Base-by-base conservation (phyloP, 2,888 invertebrate genomes). In the Bembecia ichneumoniformis region DNA sequence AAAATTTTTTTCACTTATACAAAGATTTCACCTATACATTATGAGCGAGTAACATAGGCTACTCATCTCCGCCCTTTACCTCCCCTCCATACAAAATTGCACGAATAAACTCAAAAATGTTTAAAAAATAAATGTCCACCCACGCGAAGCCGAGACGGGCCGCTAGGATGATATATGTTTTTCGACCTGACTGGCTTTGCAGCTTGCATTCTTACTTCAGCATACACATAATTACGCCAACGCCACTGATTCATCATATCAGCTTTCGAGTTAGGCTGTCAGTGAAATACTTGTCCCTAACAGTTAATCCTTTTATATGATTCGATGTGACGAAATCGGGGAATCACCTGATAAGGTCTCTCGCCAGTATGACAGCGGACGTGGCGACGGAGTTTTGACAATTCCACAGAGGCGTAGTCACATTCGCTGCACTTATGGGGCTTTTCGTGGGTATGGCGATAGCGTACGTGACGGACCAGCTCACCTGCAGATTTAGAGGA, bases 381-480 rank as follows among this genome's bases (percentile, higher is more conserved):
- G 70, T 98, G 98, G 10, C 98, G 90, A 53, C 97, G 95, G 59
- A 99, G 86, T 86, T 99, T 99, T 52, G 97, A 97, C 58, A 98
- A 83, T 77, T 99, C 98, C 0, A 99, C 98, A 55, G 96, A 96
- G 0, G 97, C 96, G 77, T 99, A 99, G 78, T 97, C 97, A 79
- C 97, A 97, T 71, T 98, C 96, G 0, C 93, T 91, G 77, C 99
- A 99, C 74, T 96, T 96, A 82, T 99, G 98, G 0, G 98, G 98
- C 77, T 98, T 98, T 83, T 98, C 98, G 77, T 96, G 96, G 0
- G 98, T 98, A 74, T 99, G 99, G 61, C 94, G 92, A 77, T 97
- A 97, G 3, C 98, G 91, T 0, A 97, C 95, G 71, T 99, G 98
- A n/a, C 98, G 90, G 1, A 98, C 96, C 62, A 96, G 81, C 80